Base-by-base conservation (phyloP, 2,797 vertebrate species). In the Meriones psammophilus region DNA sequence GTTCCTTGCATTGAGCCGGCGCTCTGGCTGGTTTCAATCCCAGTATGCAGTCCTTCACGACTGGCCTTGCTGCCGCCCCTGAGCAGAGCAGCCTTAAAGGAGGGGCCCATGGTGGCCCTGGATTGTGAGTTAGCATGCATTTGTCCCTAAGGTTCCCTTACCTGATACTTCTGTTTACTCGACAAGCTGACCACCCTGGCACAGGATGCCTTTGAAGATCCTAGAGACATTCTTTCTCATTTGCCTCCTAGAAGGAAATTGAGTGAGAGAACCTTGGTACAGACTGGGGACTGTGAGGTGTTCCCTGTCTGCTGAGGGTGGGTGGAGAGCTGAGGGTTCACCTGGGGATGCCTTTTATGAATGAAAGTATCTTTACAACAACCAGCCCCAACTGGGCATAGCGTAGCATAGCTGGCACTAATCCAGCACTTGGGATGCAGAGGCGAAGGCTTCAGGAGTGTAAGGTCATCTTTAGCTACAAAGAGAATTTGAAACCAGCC, bases 161-260 rank as follows among this genome's bases (percentile, higher is more conserved):
- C 15, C 60, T 62, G 20, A n/a, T 58, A 36, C 17, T n/a, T 62
- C 42, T 74, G 62, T 81, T 88, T 54, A 42, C 24, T 60, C 80
- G 68, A 39, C 24, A 69, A 74, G 62, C 8, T 54, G 62, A 78
- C 42, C 46, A 83, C 33, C 36, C 58, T 50, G n/a, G 42, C 50
- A n/a, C 20, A 90, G 62, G 68, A 50, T 64, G 56, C 56, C 76
- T 62, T 22, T 39, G 54, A 71, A 14, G 39, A 64, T 30, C 50
- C 84, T 83, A 83, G 66, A 90, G 77, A 39, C 1, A 12, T 50
- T 84, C 58, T 62, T 73, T 88, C 60, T 95, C 42, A 18, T 78
- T 78, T 91, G 54, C 60, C 62, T 88, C 58, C 58, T 91, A 26
- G 26, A 94, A 39, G 54, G 58, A 87, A 81, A 83, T 62, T 83